Base-by-base conservation (phyloP, 2,888 invertebrate genomes). In the Eristalis tenax region DNA sequence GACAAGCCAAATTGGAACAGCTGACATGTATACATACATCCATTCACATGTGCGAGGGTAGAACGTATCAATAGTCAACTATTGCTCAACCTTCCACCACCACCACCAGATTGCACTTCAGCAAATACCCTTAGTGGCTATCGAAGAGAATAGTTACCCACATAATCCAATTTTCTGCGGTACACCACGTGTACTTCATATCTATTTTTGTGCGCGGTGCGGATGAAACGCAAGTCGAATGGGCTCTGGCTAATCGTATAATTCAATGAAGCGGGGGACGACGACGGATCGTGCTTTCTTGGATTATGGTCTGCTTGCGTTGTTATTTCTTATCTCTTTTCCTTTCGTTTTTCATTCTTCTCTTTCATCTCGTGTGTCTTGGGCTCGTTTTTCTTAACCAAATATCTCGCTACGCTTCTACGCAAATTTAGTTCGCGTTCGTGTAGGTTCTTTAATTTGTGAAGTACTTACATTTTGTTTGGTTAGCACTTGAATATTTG, bases 111-210 rank as follows among this genome's bases (percentile, higher is more conserved):
- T 15, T 32, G 35, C 32, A 15, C 35, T 35, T 38, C 22, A 35
- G 22, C 18, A 18, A 18, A 38, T 22, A 40, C 35, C 32, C 65
- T 23, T 40, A 40, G 13, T 28, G 65, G 38, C 40, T 69, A 43
- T 74, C 35, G 1, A 8, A 18, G 50, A 50, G 50, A 18, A 50
- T 50, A 50, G 81, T 85, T 85, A 73, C 75, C 80, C 75, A 74
- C 84, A 81, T 86, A 86, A 86, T 86, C 85, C 82, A 86, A 86
- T 86, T 82, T 82, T 82, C 65, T 80, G 85, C 71, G 82, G 82
- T 78, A 61, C 69, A 82, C 77, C 85, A 86, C 82, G 77, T 82
- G 82, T 77, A 78, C 64, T 73, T 82, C 38, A 63, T 43, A 43
- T 73, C 64, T 78, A 66, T 73, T 80, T 82, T 63, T 85, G 43